Conservation (phyloP, 2,113 vertebrate species). For the Nothoprocta perdicaria region DNA sequence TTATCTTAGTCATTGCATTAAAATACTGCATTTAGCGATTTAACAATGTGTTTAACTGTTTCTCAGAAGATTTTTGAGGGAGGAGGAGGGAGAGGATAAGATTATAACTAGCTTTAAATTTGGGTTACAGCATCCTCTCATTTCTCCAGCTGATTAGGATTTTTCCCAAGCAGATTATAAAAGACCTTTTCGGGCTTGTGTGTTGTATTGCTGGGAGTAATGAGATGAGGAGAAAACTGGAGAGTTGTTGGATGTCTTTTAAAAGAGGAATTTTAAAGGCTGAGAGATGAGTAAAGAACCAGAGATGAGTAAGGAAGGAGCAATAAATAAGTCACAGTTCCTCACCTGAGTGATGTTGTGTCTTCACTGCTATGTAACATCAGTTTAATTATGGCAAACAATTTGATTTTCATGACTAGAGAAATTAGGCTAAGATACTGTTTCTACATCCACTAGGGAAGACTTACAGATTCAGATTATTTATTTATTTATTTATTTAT, state of each 20-base stretch:
- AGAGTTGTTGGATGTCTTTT: background rate
- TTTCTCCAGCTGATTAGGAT: background rate
- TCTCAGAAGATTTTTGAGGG: background rate
- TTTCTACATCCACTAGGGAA: background rate
- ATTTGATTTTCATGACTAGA: background rate
- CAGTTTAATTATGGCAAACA: background rate
- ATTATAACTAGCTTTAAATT: background rate
- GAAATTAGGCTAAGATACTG: background rate
- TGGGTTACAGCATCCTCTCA: background rate
- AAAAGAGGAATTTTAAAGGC: background rate
- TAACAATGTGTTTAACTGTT: constrained; percentile 2
- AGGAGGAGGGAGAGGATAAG: background rate
- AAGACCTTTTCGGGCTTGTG: background rate
- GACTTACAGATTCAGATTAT: background rate
- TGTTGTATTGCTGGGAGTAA: background rate
- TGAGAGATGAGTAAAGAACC: background rate
- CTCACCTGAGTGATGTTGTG: background rate
- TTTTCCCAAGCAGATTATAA: background rate
- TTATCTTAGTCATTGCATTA: background rate
- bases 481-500: no score
- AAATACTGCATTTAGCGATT: background rate
- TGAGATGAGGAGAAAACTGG: background rate
- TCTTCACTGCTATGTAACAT: background rate
- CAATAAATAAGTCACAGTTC: background rate
- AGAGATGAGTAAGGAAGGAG: background rate